Evolutionary conservation across 1,140 invertebrate genomes (phyloP).

Genomic region (Bombyx mandarina): DNA sequence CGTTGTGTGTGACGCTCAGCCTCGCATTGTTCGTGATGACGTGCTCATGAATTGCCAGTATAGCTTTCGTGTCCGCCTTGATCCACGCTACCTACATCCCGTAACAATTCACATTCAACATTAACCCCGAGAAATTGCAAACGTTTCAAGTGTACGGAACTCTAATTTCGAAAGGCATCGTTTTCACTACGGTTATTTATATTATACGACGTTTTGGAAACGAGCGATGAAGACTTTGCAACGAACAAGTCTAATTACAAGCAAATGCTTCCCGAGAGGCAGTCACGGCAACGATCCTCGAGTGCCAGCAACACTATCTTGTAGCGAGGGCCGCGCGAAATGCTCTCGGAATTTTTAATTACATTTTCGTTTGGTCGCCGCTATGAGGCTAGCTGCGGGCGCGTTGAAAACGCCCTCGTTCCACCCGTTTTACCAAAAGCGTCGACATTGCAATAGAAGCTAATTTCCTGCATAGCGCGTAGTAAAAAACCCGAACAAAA

Average conservation of each 20-base stretch:
- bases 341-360: constrained; percentile 70
- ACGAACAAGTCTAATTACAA: constrained; percentile 66
- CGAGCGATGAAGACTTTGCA: constrained; percentile 48
- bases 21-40: constrained; percentile 92
- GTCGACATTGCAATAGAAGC: constrained; percentile 68
- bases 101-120: constrained; percentile 11
- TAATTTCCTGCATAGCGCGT: constrained; percentile 68
- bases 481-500: constrained; percentile 57
- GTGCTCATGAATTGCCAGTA: constrained; percentile 92
- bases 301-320: constrained; percentile 62
- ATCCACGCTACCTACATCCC: constrained; percentile 89
- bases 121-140: constrained; percentile 4
- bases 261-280: constrained; percentile 60
- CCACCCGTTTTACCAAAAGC: constrained; percentile 62
- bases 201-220: constrained; percentile 17
- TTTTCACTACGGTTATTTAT: neutral
- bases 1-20: constrained; percentile 88
- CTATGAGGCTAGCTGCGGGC: constrained; percentile 51
- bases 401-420: constrained; percentile 60
- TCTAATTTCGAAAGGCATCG: neutral
- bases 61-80: constrained; percentile 92
- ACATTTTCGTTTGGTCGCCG: constrained; percentile 66
- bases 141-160: neutral
- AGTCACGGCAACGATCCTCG: constrained; percentile 57
- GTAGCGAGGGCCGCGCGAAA: constrained; percentile 61